These are phyloP conservation scores for Agapostemon virescens DNA, from an alignment of 2,888 invertebrate genomes.

Conservation along the genomic window DNA sequence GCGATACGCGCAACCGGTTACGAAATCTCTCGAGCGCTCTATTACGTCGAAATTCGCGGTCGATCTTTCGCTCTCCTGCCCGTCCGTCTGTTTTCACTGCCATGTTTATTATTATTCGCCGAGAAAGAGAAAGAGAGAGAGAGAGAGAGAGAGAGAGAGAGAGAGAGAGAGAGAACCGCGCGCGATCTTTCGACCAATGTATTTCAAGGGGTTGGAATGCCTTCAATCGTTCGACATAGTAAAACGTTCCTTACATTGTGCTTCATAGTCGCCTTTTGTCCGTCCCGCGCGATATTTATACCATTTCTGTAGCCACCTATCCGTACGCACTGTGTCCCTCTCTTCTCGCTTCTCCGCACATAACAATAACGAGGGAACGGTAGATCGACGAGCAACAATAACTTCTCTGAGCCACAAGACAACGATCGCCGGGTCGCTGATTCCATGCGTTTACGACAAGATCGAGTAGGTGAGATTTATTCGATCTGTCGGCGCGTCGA, in stretches of 20 bases:
- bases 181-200: slow-evolving; percentile 2
- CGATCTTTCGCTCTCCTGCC: not conserved
- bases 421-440: not conserved
- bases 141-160: not conserved
- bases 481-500: not conserved
- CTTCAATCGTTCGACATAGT: not conserved
- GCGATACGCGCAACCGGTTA: slow-evolving; percentile 7
- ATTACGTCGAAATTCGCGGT: slow-evolving; percentile 9
- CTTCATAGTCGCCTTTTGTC: not conserved
- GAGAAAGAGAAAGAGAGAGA: not conserved
- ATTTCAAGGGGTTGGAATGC: not conserved
- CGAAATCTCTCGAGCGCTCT: slow-evolving; percentile 30
- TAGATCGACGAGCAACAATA: not conserved
- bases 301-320: not conserved
- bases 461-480: not conserved
- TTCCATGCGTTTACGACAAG: not conserved
- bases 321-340: not conserved
- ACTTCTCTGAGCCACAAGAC: not conserved
- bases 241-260: slow-evolving; percentile 1
- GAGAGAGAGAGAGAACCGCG: not conserved
- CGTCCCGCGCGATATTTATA: not conserved
- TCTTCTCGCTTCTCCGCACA: not conserved
- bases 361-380: not conserved
- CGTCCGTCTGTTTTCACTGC: slow-evolving; percentile 6
- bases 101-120: slow-evolving; percentile 36